Evolutionary conservation across 2,797 vertebrate species (phyloP).

Genomic region (Halcyon badia): DNA sequence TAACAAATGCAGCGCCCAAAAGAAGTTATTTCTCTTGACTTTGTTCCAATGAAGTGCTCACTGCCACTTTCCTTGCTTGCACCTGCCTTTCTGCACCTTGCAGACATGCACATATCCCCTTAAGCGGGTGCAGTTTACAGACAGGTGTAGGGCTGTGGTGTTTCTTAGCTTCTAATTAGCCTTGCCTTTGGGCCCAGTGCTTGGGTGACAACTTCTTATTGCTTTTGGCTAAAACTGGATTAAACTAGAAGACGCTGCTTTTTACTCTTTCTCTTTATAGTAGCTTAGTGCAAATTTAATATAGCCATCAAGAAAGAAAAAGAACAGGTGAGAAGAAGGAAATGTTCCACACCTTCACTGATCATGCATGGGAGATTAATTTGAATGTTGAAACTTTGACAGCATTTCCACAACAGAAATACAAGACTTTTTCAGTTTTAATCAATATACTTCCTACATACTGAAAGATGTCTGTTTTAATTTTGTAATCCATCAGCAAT

Average conservation of each 20-base stretch:
- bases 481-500: neutral
- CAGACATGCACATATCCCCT: accelerated
- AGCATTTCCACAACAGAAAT: neutral
- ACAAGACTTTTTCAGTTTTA: neutral
- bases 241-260: neutral
- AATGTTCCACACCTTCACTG: neutral
- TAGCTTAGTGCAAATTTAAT: neutral
- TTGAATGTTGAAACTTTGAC: neutral
- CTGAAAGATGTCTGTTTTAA: neutral
- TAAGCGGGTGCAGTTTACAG: neutral
- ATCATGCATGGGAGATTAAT: neutral
- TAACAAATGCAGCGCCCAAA: neutral
- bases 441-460: neutral
- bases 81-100: neutral
- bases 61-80: neutral
- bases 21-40: neutral
- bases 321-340: neutral
- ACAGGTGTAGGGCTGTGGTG: accelerated
- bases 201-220: neutral
- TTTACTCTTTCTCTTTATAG: neutral
- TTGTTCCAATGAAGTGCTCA: neutral
- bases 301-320: neutral
- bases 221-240: neutral
- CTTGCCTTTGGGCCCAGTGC: accelerated
- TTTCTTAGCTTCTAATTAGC: neutral